A percentile compares a stretch with the other conserved stretches of the same genome.
Evolutionary conservation across 1,140 invertebrate species (phyloP).

Genomic region (Bombus consobrinus): DNA sequence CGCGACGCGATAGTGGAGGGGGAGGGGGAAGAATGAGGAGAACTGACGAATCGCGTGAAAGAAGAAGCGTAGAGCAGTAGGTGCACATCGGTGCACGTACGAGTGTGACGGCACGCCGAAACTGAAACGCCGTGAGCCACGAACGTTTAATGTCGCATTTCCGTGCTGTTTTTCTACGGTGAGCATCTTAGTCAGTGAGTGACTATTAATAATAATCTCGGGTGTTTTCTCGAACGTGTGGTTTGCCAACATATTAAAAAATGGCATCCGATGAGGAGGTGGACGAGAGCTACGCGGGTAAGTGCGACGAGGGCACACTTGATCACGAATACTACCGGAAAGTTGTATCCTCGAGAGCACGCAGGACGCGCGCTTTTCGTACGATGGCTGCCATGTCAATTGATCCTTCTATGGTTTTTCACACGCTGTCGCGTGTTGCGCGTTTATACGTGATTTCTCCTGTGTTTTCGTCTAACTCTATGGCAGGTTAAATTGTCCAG

Average conservation of each 20-base stretch:
- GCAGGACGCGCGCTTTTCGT: conserved; percentile 80
- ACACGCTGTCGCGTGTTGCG: background rate
- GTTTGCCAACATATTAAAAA: conserved; percentile 46
- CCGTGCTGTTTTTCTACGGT: conserved; percentile 53
- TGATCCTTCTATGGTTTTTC: conserved; percentile 42
- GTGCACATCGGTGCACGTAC: conserved; percentile 57
- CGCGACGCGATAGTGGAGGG: background rate
- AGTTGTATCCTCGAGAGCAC: conserved; percentile 50
- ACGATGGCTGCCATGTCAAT: conserved; percentile 80
- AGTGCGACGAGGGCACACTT: conserved; percentile 72
- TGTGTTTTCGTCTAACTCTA: background rate
- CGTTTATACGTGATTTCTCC: background rate
- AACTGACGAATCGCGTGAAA: conserved; percentile 63
- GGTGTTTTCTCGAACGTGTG: conserved; percentile 11
- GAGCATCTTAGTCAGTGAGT: conserved; percentile 25
- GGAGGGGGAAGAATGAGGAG: conserved; percentile 34
- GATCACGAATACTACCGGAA: conserved; percentile 38
- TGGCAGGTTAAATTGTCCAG: background rate
- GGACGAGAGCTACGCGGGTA: conserved; percentile 90
- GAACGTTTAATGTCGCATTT: conserved; percentile 68
- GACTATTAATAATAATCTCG: background rate
- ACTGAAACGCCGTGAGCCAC: conserved; percentile 26
- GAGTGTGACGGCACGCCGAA: conserved; percentile 54
- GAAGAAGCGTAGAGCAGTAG: conserved; percentile 50
- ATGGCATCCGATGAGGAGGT: conserved; percentile 92